These are phyloP conservation scores for Takifugu flavidus DNA, from an alignment of 2,113 vertebrate genomes.

Conservation along the genomic window DNA sequence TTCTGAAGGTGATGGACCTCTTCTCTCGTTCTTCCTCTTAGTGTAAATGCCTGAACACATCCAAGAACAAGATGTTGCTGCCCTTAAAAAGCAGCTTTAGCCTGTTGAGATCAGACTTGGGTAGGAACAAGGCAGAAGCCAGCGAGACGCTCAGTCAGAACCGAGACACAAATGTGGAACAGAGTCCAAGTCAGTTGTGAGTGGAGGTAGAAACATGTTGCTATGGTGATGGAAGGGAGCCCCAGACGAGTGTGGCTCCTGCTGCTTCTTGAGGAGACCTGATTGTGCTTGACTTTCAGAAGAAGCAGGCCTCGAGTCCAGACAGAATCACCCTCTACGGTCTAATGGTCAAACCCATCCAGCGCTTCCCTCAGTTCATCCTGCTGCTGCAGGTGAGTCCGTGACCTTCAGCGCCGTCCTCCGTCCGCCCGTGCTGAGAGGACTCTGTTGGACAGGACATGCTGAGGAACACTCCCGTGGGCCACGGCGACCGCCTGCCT, in stretches of 20 bases:
- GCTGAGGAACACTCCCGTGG: slow-evolving; percentile 46
- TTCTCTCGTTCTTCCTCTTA: too few species aligned
- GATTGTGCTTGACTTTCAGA: slow-evolving; percentile 5
- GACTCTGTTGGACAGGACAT: slow-evolving; percentile 40
- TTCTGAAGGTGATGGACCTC: slow-evolving; percentile 92
- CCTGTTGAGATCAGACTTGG: too few species aligned
- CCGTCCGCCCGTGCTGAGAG: background rate
- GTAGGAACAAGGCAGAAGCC: too few species aligned
- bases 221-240: too few species aligned
- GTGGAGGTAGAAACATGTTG: too few species aligned
- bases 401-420: background rate
- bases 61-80: too few species aligned
- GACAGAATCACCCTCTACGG: slow-evolving; percentile 40
- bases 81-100: too few species aligned
- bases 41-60: too few species aligned
- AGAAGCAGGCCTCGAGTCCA: slow-evolving; percentile 26
- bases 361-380: slow-evolving; percentile 44
- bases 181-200: too few species aligned
- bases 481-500: slow-evolving; percentile 35
- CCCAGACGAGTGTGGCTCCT: too few species aligned
- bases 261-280: background rate
- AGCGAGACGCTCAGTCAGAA: too few species aligned
- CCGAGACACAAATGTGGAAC: too few species aligned
- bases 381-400: slow-evolving; percentile 36
- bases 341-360: slow-evolving; percentile 39